Base-by-base conservation (phyloP, 1,140 invertebrate species). In the Diachasma alloeum region DNA sequence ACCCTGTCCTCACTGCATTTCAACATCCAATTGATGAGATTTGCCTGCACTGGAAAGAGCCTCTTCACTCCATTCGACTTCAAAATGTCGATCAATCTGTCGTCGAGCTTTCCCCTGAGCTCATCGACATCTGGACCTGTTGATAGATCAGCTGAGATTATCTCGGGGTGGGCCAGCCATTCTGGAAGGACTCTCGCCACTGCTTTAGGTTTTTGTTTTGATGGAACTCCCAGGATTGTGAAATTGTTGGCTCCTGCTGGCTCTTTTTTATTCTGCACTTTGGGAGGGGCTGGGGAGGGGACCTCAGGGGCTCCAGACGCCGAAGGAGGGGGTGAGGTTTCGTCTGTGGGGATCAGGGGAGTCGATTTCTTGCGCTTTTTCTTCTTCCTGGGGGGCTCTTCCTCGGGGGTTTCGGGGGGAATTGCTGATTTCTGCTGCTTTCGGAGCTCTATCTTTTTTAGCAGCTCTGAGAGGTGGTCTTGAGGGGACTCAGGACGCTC, bases 21-120 rank as follows among this genome's bases (percentile, higher is more conserved):
- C 8, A 97, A 82, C 44, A 98, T 88, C 91, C 94, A 96, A 2
- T 96, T 95, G 77, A 99, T 94, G 0, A 98, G 93, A 83, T 92
- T 90, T 36, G 89, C 91, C 91, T 99, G 97, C n/a, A 99, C 96
- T 80, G 94, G 92, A 90, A 98, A 99, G 36, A 98, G 92, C 83
- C 94, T 92, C 24, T 90, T 89, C 11, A 98, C 92, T n/a, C 93
- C 92, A 91, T 96, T 95, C 79, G 89, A 88, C 82, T 91, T 90
- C 8, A 98, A 90, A 48, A 91, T 91, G 70, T 92, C 86, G 19
- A 94, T 88, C 4, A 98, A 82, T 70, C 91, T 87, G 22, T 86
- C 81, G 83, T 95, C 92, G 24, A 97, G 87, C 77, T 91, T 89
- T 17, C 85, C 84, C 77, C 94, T 84, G 26, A 92, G 90, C 71